Evolutionary conservation across 92 coral and sea anemone genomes (phyloP), one percentile per base, ranked within the genome.

Genomic region (Porites divaricata): DNA sequence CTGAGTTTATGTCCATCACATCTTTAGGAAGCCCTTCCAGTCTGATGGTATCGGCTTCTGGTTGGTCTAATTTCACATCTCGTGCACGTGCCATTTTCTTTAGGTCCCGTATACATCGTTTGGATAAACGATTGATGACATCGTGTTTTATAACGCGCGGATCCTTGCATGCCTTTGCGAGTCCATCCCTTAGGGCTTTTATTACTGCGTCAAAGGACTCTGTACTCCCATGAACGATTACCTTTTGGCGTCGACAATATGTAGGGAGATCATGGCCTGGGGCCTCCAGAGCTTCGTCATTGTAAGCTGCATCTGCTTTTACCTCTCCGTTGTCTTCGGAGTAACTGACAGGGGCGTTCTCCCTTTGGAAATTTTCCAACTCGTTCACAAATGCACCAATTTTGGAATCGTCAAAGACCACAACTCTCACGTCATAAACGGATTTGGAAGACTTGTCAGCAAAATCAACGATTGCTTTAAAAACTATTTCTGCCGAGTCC

Each of bases 21-120:
- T 81, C 85, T 58, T 81, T 72, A 1, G 85, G 85, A 56, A 70
- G 85, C 17, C 85, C 85, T 81, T 58, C 69, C 4, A 81, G 21
- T 20, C 17, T 35, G 12, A 81, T n/a, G 17, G 70, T 70, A 21
- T 13, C 56, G 20, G 23, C 9, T 25, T 81, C 77, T 70, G 85
- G 77, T 41, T 81, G 85, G 9, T 81, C 85, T 10, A 81, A n/a
- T 41, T 56, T 70, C 28, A 81, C 85, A 35, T 81, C 85, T 70
- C 59, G 61, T 19, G 1, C 45, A 45, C 69, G 85, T 1, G 77
- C 41, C 77, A 11, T 70, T 70, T 15, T 41, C 20, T 81, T 81
- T 17, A 81, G 63, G 6, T 70, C 48, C 20, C 75, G 58, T 5
- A 70, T n/a, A 54, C 61, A 56, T 8, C 85, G 70, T 70, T 24